A percentile compares a stretch with the other conserved stretches of the same genome.
phyloP scores from a whole-genome alignment of 2,888 invertebrate species.

The Empis stercorea region DNA sequence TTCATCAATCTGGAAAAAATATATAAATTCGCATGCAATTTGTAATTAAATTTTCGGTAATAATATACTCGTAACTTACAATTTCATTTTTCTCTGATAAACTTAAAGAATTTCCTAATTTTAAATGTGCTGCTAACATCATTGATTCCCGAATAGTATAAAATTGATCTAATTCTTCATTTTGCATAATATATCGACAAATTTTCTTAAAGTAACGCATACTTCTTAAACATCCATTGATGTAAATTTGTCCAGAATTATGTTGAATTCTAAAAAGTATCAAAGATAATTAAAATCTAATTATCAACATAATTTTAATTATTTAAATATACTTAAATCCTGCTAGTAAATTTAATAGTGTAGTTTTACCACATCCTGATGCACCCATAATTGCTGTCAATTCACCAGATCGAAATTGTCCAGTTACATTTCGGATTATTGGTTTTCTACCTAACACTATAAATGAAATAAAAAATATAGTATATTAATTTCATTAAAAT shows the following conservation, averaged over 20 bases:
- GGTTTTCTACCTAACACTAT: constrained; percentile 54
- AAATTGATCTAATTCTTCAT: constrained; percentile 72
- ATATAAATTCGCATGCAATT: too few species aligned
- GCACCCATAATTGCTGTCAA: constrained; percentile 87
- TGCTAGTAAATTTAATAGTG: constrained; percentile 75
- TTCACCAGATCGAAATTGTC: constrained; percentile 73
- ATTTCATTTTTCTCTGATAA: constrained; percentile 51
- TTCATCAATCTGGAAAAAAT: constrained; percentile 60
- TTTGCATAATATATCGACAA: constrained; percentile 94
- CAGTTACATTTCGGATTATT: constrained; percentile 67
- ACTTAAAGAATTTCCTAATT: constrained; percentile 56
- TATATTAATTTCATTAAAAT: too few species aligned
- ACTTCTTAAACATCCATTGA: constrained; percentile 68
- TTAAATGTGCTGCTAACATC: constrained; percentile 78
- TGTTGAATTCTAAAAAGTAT: constrained; percentile 45
- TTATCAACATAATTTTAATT: neutral
- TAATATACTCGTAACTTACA: constrained; percentile 40
- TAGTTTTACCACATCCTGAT: constrained; percentile 86
- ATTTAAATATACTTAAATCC: constrained; percentile 66
- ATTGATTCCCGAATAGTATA: constrained; percentile 81
- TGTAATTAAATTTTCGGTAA: too few species aligned
- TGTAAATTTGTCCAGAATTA: constrained; percentile 58
- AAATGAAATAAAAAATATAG: neutral
- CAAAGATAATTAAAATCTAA: too few species aligned
- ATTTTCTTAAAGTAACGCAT: constrained; percentile 69